These are phyloP conservation scores for Pycnonotus jocosus DNA, from an alignment of 2,113 vertebrate genomes.

Conservation along the genomic window DNA sequence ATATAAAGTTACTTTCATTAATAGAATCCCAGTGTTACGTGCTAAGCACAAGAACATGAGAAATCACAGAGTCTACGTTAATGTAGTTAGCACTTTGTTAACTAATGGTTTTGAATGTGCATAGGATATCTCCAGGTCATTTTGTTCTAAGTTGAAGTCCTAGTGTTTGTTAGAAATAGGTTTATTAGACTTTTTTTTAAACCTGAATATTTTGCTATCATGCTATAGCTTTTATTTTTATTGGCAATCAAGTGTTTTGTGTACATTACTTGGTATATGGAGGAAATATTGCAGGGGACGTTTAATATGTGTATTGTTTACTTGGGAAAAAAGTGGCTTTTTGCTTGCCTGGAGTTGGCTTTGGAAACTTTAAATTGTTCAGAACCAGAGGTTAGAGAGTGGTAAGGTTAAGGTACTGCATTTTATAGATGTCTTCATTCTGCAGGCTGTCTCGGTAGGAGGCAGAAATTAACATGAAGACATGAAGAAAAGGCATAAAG, in stretches of 20 bases:
- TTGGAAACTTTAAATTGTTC: not conserved
- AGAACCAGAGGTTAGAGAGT: not conserved
- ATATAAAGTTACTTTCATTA: not conserved
- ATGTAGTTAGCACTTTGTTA: not conserved
- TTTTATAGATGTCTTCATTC: not conserved
- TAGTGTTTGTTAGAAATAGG: not conserved
- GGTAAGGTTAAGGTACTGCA: not conserved
- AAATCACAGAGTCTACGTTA: not conserved
- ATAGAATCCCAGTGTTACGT: not conserved
- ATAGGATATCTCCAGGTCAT: not conserved
- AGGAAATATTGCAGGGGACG: not conserved
- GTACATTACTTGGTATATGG: not conserved
- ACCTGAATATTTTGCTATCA: not conserved
- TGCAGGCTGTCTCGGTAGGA: not conserved
- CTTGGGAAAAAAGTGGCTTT: not conserved
- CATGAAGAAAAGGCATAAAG: not conserved
- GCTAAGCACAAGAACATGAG: not conserved
- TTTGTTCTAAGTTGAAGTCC: not conserved
- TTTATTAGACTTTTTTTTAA: not conserved
- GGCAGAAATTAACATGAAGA: not conserved
- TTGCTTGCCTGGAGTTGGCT: not conserved
- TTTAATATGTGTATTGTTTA: not conserved
- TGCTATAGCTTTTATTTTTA: not conserved
- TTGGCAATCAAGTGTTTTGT: not conserved
- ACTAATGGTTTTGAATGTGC: not conserved